Conservation (phyloP, 2,113 vertebrate species). For the Mustela nigripes region DNA sequence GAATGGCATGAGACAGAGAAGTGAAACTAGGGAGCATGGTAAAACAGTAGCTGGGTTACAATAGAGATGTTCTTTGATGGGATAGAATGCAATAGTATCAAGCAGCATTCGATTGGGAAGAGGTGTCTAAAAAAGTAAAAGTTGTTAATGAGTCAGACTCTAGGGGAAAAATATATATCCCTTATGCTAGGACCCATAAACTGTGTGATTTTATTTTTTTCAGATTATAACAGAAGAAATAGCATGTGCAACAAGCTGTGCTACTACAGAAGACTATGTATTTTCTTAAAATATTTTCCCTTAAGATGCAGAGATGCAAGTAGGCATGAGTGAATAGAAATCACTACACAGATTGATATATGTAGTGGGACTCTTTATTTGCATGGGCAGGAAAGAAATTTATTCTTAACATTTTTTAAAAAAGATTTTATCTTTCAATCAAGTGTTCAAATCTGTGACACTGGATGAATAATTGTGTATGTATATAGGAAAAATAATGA, state of each 20-base stretch:
- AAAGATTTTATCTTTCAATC: conserved; percentile 5
- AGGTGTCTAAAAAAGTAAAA: not conserved
- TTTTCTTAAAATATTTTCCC: not conserved
- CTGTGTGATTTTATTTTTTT: conserved; percentile 6
- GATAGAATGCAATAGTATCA: not conserved
- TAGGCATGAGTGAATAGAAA: not conserved
- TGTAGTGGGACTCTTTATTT: not conserved
- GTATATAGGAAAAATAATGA: not conserved
- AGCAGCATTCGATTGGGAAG: not conserved
- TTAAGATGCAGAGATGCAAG: not conserved
- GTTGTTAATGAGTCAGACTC: not conserved
- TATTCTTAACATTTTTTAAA: not conserved
- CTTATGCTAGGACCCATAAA: not conserved
- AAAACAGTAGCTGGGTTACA: not conserved
- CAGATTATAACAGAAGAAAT: not conserved
- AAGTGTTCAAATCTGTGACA: conserved; percentile 21
- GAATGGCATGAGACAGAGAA: not conserved
- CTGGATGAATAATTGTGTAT: not conserved
- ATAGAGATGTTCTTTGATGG: not conserved
- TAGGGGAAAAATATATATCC: not conserved
- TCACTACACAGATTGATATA: not conserved
- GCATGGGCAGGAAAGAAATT: not conserved
- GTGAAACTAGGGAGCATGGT: not conserved
- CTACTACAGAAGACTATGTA: not conserved
- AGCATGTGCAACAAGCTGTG: not conserved